phyloP scores from a whole-genome alignment of 2,888 invertebrate species.

The Monopis laevigella region DNA sequence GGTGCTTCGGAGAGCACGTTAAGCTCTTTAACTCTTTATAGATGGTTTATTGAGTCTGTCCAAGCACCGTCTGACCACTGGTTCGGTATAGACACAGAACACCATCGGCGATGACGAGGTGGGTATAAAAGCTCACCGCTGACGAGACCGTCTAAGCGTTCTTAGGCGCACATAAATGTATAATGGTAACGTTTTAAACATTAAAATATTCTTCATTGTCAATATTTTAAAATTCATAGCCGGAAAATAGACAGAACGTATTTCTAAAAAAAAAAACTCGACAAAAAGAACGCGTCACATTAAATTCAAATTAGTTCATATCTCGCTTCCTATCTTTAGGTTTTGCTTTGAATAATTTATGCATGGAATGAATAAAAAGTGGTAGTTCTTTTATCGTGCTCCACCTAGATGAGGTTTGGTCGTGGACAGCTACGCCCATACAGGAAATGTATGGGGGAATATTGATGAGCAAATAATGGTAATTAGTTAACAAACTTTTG shows the following conservation, averaged over 20 bases:
- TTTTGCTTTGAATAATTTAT: conserved; percentile 56
- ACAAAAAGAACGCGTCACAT: conserved; percentile 24
- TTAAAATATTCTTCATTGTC: too few relatives aligned
- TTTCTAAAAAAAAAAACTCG: conserved; percentile 4
- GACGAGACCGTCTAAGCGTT: too few relatives aligned
- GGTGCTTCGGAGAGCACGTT: too few relatives aligned
- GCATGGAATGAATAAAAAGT: conserved; percentile 33
- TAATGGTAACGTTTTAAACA: too few relatives aligned
- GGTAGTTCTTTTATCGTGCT: conserved; percentile 3
- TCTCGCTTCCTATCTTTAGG: conserved; percentile 43
- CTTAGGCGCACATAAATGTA: too few relatives aligned
- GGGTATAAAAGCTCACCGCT: too few relatives aligned
- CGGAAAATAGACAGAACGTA: conserved; percentile 2
- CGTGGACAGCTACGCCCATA: conserved; percentile 37
- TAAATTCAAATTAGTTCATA: conserved; percentile 51
- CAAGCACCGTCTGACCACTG: too few relatives aligned
- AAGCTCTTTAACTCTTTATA: too few relatives aligned
- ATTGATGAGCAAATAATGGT: conserved; percentile 11
- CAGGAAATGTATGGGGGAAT: conserved; percentile 12
- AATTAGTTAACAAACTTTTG: conserved; percentile 10
- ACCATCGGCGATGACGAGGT: too few relatives aligned
- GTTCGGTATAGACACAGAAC: too few relatives aligned
- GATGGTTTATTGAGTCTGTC: too few relatives aligned
- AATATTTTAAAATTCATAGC: conserved; percentile 2
- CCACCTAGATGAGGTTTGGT: conserved; percentile 39